Evolutionary conservation across 2,113 vertebrate genomes (phyloP), one percentile per base, ranked within the genome.

Genomic region (Rhizomys pruinosus): DNA sequence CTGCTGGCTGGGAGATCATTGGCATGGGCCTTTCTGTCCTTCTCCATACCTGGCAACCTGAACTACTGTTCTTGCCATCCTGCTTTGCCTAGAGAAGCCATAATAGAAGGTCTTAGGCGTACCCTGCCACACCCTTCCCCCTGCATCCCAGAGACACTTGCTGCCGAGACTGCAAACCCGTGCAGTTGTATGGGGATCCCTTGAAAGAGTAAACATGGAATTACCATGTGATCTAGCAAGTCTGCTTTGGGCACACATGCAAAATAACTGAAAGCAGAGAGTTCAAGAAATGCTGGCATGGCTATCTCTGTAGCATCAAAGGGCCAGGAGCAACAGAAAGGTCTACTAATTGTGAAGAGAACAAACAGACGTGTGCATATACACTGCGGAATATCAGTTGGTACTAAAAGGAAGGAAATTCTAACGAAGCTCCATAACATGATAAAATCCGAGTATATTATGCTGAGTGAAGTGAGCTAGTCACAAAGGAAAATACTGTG

Each of bases 341-440:
- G 0, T 11, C n/a, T 66, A 13, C 20, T 57, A 1, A 1, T 12
- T 27, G 72, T 25, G 22, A 34, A 0, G 2, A 55, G 11, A 25
- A 34, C 7, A 77, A 8, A 44, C 2, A 59, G 25, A 52, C 6
- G 34, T 25, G 27, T 12, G 16, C 10, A 11, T 15, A 6, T 23
- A 10, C 3, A 42, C n/a, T n/a, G 13, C 1, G 69, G 34, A 25
- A 39, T 17, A 13, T 66, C 52, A 52, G 25, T 34, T 59, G 63
- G 61, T 7, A 42, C 84, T 10, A 34, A 61, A 23, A 87, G 34
- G 72, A 77, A 80, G 44, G 68, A 25, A 15, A 47, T 47, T 32
- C 59, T 34, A 37, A 57, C n/a, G 3, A 23, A 61, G 25, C 22
- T 44, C n/a, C n/a, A 4, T 17, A 22, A 1, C 3, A 32, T 3